phyloP scores from a whole-genome alignment of 2,797 vertebrate species.

The Poliocrania exsul region DNA sequence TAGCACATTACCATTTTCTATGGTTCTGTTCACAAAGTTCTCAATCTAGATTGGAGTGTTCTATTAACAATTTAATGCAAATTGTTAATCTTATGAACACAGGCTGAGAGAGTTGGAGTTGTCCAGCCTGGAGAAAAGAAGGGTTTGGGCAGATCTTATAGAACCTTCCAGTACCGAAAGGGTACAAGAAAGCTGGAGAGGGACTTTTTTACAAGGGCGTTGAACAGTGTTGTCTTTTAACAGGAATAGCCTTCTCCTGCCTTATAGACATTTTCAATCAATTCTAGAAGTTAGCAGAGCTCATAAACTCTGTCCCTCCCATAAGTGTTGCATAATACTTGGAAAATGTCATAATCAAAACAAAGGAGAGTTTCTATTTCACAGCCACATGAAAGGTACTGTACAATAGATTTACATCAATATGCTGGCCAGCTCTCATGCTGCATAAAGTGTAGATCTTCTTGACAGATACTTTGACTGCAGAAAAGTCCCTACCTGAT shows the following conservation, averaged over 20 bases:
- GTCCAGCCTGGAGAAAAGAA: neutral
- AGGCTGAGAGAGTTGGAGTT: neutral
- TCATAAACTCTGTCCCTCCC: neutral
- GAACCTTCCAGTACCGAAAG: neutral
- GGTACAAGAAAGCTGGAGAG: neutral
- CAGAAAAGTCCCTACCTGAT: neutral
- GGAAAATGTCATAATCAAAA: neutral
- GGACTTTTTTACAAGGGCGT: neutral
- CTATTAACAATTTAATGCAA: neutral
- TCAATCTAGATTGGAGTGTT: neutral
- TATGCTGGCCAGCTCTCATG: neutral
- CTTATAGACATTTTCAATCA: neutral
- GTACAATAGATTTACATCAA: neutral
- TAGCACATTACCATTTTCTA: neutral
- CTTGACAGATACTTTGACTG: slow-evolving; percentile 1
- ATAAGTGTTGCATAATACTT: neutral
- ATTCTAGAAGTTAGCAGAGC: neutral
- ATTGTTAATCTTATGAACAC: neutral
- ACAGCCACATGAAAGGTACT: neutral
- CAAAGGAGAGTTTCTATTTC: slow-evolving; percentile 1
- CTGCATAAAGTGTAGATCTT: neutral
- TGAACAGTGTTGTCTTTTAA: neutral
- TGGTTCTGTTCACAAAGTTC: neutral
- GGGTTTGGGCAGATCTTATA: neutral
- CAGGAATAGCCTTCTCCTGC: neutral